Percentiles rank a stretch among this genome's conserved stretches.
Conservation (phyloP, 2,888 invertebrate species). For the Xanthorhoe spadicearia region DNA sequence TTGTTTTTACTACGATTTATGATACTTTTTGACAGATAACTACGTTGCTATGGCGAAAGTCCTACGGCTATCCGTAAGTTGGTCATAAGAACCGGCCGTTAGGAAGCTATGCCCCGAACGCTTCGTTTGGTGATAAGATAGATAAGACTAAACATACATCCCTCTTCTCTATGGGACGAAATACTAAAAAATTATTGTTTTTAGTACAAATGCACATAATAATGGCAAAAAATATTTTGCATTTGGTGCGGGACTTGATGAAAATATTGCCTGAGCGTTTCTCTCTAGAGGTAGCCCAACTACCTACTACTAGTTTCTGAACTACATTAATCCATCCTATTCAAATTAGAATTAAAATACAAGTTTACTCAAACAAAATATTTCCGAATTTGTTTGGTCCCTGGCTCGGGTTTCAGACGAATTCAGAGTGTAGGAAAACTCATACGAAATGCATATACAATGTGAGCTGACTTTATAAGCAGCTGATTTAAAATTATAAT, state of each 20-base stretch:
- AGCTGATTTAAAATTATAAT: conserved; percentile 73
- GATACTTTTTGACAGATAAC: too few relatives aligned
- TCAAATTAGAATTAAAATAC: conserved; percentile 28
- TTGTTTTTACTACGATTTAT: too few relatives aligned
- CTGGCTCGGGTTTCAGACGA: conserved; percentile 47
- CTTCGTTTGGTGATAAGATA: too few relatives aligned
- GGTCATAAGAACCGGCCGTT: too few relatives aligned
- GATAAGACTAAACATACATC: too few relatives aligned
- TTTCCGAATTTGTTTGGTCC: conserved; percentile 42
- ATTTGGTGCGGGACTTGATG: not conserved
- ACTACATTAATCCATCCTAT: conserved; percentile 8
- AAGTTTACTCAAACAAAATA: conserved; percentile 26
- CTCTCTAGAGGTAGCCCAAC: not conserved
- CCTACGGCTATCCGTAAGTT: too few relatives aligned
- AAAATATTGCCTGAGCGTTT: not conserved
- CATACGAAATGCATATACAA: conserved; percentile 61
- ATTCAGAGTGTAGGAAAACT: conserved; percentile 54
- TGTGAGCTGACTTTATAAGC: conserved; percentile 60
- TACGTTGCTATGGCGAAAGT: too few relatives aligned
- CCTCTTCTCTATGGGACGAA: too few relatives aligned
- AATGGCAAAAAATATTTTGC: too few relatives aligned
- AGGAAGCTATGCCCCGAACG: too few relatives aligned
- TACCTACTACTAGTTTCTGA: not conserved
- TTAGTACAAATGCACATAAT: too few relatives aligned
- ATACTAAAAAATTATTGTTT: too few relatives aligned